Base-by-base conservation (phyloP, 2,888 invertebrate species). In the Onthophagus sagittarius region DNA sequence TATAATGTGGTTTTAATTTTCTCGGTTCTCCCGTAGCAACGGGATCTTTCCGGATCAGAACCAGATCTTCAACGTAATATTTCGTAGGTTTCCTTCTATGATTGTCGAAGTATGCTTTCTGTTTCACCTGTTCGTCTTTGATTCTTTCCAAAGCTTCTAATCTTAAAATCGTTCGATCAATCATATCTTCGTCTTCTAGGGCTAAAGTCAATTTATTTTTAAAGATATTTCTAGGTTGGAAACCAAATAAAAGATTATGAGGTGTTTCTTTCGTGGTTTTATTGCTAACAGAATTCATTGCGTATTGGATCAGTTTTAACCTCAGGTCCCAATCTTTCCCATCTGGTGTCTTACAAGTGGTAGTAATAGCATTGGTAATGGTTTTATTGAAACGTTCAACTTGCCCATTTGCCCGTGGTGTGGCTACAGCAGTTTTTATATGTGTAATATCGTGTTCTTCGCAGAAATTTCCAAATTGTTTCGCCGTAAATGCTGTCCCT, bases 231-330 rank as follows among this genome's bases (percentile, higher is more conserved):
- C 73, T n/a, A 5, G 70, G 70, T 70, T 71, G 70, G 69, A 32
- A 73, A 15, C 78, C 79, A 76, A 81, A 81, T 76, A 80, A 74
- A 62, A 79, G 71, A 63, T 79, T 77, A 13, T 70, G 70, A 11
- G 78, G 75, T 15, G 77, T 74, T 71, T 72, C 77, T 23, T 80
- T 78, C 14, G 75, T 79, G 3, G 77, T 76, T 74, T 78, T 76
- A 67, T 80, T 78, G 2, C 71, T 62, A 7, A 79, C 79, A 63
- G 79, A 79, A 65, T 73, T 73, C 23, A 71, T 32, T 7, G 73
- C 62, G 31, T 53, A 73, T 71, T 73, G 73, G 6, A 65, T 80
- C 70, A 65, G 75, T 15, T 79, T 79, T 64, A 81, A n/a, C 62
- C 14, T 80, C 78, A 62, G 15, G 15, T 72, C 72, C 72, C 31